Conservation (phyloP, 2,888 invertebrate genomes). For the Ceriagrion tenellum region DNA sequence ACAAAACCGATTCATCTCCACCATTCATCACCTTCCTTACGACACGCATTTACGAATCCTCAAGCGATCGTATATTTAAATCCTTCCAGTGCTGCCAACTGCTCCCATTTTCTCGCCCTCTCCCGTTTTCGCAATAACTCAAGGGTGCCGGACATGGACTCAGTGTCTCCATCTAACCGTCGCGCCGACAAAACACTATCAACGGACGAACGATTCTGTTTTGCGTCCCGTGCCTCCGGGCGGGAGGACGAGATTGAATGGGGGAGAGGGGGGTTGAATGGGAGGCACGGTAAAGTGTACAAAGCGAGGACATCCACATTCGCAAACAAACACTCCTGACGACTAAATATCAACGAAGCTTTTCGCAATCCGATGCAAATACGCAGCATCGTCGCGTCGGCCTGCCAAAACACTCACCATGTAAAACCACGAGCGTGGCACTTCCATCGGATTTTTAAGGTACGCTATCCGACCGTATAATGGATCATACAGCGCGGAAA, state of each 20-base stretch:
- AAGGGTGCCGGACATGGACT: not conserved
- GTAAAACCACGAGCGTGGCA: too few relatives aligned
- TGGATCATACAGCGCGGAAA: too few relatives aligned
- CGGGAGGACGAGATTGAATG: not conserved
- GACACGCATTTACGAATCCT: not conserved
- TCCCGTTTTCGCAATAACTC: not conserved
- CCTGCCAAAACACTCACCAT: not conserved
- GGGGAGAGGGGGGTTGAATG: not conserved
- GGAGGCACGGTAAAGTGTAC: too few relatives aligned
- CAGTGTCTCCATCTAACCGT: not conserved
- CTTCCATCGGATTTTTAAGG: too few relatives aligned
- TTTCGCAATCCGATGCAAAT: not conserved
- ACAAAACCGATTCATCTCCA: not conserved
- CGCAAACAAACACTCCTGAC: not conserved
- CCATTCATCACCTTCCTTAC: conserved; percentile 28
- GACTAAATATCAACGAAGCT: not conserved
- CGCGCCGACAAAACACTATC: conserved; percentile 10
- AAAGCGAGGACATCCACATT: not conserved
- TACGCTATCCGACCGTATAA: too few relatives aligned
- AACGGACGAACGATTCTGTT: not conserved
- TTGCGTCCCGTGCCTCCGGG: not conserved
- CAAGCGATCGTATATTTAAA: not conserved
- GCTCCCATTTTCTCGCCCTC: not conserved
- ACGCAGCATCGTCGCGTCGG: not conserved
- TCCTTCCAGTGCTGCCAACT: not conserved